Evolutionary conservation across 2,113 vertebrate genomes (phyloP).

Genomic region (Rafetus swinhoei): DNA sequence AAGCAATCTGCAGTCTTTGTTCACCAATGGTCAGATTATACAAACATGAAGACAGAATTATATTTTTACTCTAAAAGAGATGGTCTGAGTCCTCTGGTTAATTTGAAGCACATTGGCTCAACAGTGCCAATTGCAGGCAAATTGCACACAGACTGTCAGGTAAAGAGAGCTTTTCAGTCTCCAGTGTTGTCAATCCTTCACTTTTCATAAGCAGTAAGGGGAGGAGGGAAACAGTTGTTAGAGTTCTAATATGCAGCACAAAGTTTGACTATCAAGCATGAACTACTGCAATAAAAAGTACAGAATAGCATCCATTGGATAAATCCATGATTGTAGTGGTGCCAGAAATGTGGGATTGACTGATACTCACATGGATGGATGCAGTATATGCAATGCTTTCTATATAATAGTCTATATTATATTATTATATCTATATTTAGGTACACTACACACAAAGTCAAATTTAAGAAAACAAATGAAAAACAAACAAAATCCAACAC

Average conservation of each 20-base stretch:
- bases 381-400: not conserved
- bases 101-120: not conserved
- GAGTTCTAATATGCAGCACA: not conserved
- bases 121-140: not conserved
- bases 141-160: fast-evolving
- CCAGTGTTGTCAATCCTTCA: not conserved
- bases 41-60: not conserved
- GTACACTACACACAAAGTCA: fast-evolving
- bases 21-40: constrained; percentile 17
- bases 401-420: too few relatives aligned
- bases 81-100: not conserved
- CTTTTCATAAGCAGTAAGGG: not conserved
- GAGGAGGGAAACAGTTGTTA: not conserved
- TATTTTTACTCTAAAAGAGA: not conserved
- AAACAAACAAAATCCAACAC: not conserved
- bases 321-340: not conserved
- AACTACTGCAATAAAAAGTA: not conserved
- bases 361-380: not conserved
- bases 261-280: not conserved
- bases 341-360: not conserved
- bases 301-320: not conserved
- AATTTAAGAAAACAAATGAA: not conserved
- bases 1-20: constrained; percentile 21
- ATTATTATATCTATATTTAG: not conserved
- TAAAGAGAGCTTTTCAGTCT: not conserved